These are phyloP conservation scores for Lamellibrachia satsuma DNA, from an alignment of 2,888 invertebrate species.

Conservation along the genomic window DNA sequence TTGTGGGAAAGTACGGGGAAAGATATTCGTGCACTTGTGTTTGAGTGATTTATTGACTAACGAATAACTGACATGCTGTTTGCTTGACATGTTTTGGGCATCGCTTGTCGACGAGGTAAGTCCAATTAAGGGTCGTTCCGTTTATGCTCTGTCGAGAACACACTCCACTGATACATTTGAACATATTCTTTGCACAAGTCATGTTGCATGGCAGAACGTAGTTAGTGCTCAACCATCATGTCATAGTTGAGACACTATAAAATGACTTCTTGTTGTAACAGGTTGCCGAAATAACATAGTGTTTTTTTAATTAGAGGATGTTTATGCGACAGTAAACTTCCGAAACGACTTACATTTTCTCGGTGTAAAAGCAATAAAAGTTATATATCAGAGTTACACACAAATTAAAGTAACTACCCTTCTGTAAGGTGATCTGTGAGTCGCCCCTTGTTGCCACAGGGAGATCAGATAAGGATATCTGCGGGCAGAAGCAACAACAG, in stretches of 20 bases:
- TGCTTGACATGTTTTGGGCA: background rate
- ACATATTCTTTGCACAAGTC: background rate
- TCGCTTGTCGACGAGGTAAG: background rate
- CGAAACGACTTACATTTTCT: background rate
- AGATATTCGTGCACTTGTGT: background rate
- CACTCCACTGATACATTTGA: background rate
- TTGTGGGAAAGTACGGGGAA: background rate
- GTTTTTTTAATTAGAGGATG: background rate
- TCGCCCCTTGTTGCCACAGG: background rate
- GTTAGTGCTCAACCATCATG: background rate
- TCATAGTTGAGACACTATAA: background rate
- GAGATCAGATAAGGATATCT: background rate
- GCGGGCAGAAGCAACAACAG: background rate
- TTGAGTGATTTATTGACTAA: background rate
- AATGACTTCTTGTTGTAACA: background rate
- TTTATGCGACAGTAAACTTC: background rate
- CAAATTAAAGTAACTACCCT: slow-evolving; percentile 3
- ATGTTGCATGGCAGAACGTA: background rate
- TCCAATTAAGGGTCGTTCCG: background rate
- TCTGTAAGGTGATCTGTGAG: background rate
- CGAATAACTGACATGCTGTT: background rate
- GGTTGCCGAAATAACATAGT: background rate
- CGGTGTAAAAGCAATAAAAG: background rate
- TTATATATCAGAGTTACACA: background rate
- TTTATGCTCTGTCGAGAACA: background rate